Evolutionary conservation across 2,888 invertebrate genomes (phyloP).

Genomic region (Leptinotarsa rubiginosa): DNA sequence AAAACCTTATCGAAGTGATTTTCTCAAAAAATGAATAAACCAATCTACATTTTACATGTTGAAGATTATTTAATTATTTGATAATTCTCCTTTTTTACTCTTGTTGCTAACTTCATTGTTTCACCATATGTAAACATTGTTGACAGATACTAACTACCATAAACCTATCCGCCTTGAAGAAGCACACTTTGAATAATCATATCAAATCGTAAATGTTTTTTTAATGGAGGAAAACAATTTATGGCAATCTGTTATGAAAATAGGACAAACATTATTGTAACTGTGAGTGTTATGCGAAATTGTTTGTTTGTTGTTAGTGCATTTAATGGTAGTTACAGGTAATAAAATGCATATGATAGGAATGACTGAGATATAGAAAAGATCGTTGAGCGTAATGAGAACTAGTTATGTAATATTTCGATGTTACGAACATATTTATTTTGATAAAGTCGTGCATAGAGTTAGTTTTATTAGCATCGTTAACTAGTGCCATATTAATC

Average conservation of each 20-base stretch:
- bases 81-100: not conserved
- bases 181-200: not conserved
- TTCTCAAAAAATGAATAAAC: too few relatives aligned
- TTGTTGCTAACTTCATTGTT: too few relatives aligned
- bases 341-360: constrained; percentile 4
- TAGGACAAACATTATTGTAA: constrained; percentile 12
- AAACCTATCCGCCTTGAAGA: not conserved
- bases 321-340: constrained; percentile 11
- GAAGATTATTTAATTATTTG: too few relatives aligned
- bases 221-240: constrained; percentile 3
- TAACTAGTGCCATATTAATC: too few relatives aligned
- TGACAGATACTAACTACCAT: not conserved
- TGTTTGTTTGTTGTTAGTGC: not conserved
- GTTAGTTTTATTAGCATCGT: too few relatives aligned
- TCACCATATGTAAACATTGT: not conserved
- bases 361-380: not conserved
- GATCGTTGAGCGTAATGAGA: not conserved
- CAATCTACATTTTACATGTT: too few relatives aligned
- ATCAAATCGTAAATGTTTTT: not conserved
- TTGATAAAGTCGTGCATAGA: too few relatives aligned
- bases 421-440: not conserved
- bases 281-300: not conserved
- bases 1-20: too few relatives aligned
- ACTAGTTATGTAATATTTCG: constrained; percentile 2
- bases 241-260: not conserved